Conservation (phyloP, 2,113 vertebrate genomes). For the Oreochromis niloticus region DNA sequence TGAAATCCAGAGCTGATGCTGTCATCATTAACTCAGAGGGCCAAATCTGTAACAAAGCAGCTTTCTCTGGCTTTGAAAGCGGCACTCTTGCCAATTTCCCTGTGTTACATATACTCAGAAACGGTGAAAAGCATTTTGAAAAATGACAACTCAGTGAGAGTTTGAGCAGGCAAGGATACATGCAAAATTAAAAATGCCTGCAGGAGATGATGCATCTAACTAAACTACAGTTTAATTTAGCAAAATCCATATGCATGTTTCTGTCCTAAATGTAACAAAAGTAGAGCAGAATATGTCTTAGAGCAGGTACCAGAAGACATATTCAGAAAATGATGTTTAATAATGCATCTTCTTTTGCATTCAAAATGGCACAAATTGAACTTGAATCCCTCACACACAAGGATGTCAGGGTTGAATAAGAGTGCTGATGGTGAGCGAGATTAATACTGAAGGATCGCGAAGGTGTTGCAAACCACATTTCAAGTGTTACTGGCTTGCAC, state of each 20-base stretch:
- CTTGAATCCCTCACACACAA: neutral
- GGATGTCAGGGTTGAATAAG: slow-evolving; percentile 1
- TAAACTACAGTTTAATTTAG: neutral
- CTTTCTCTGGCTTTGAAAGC: neutral
- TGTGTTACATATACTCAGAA: neutral
- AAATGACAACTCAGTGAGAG: neutral
- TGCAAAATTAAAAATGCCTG: neutral
- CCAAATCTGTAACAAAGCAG: neutral
- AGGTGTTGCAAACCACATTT: slow-evolving; percentile 21
- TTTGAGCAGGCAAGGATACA: neutral
- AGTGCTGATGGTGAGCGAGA: neutral
- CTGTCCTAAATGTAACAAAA: neutral
- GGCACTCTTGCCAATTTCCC: neutral
- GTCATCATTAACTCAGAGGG: neutral
- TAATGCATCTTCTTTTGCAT: neutral
- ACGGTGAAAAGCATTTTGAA: neutral
- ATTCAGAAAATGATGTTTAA: neutral
- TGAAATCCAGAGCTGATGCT: neutral
- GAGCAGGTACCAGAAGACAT: neutral
- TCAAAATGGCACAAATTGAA: neutral
- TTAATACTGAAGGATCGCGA: slow-evolving; percentile 1
- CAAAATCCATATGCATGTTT: neutral
- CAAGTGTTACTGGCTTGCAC: neutral
- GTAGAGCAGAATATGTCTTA: neutral
- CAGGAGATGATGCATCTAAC: neutral